Conservation (phyloP, 35 echinoderm and acorn worm species). For the Apostichopus parvimensis region DNA sequence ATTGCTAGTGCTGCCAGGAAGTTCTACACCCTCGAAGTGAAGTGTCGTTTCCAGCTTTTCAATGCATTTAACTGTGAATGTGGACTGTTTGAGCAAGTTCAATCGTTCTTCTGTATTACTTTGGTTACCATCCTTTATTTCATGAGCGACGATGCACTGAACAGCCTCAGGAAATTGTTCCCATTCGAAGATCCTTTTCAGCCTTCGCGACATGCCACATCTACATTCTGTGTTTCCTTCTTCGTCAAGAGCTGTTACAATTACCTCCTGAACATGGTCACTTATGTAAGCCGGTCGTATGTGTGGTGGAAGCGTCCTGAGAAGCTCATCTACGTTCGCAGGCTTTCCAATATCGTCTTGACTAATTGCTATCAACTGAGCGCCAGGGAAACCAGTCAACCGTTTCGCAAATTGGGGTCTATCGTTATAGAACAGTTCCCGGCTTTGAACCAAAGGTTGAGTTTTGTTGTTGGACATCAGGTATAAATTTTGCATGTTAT, state of each 20-base stretch:
- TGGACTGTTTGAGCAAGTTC: not conserved
- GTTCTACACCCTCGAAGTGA: not conserved
- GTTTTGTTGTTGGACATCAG: constrained; percentile 11
- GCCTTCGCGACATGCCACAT: not conserved
- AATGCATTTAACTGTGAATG: constrained; percentile 11
- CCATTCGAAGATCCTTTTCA: constrained; percentile 5
- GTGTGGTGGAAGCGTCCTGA: constrained; percentile 7
- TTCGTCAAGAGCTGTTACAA: not conserved
- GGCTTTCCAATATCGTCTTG: not conserved
- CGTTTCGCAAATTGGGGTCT: constrained; percentile 40
- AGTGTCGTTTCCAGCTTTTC: constrained; percentile 11
- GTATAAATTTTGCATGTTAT: not conserved
- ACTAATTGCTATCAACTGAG: constrained; percentile 15
- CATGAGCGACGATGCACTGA: constrained; percentile 30
- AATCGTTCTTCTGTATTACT: not conserved
- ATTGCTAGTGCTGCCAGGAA: not conserved
- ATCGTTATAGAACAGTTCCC: constrained; percentile 26
- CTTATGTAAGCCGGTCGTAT: constrained; percentile 30
- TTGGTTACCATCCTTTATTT: not conserved
- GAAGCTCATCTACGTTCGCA: constrained; percentile 12
- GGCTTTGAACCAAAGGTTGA: not conserved
- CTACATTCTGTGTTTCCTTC: not conserved
- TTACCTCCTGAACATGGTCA: not conserved
- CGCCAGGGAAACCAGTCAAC: constrained; percentile 13
- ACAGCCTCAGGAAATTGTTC: constrained; percentile 17